These are phyloP conservation scores for Glyphotaelius pellucidus DNA, from an alignment of 2,888 invertebrate genomes.

Conservation along the genomic window DNA sequence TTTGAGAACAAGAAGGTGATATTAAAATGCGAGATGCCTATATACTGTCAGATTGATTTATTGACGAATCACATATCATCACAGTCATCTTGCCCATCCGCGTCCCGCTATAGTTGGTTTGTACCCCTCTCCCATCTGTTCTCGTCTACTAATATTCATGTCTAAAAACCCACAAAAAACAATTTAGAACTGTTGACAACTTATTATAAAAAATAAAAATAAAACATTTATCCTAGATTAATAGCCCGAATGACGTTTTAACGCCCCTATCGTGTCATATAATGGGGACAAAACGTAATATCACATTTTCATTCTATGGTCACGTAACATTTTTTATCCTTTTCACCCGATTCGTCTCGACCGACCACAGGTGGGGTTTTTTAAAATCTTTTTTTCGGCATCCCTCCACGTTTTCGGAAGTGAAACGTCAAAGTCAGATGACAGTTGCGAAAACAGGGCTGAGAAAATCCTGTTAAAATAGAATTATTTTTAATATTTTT, in stretches of 20 bases:
- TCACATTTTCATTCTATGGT: background rate
- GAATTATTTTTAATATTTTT: no score
- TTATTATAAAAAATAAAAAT: background rate
- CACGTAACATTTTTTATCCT: background rate
- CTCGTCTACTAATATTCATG: no score
- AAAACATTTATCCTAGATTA: background rate
- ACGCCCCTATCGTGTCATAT: background rate
- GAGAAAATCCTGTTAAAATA: background rate
- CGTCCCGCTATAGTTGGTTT: no score
- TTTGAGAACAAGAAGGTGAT: no score
- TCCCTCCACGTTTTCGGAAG: background rate
- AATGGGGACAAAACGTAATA: background rate
- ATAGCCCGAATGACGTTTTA: background rate
- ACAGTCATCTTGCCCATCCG: no score
- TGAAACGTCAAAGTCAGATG: background rate
- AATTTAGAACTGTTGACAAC: background rate
- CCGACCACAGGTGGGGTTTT: background rate
- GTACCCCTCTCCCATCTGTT: no score
- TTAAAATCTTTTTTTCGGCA: background rate
- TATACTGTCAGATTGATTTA: no score
- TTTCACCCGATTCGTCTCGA: background rate
- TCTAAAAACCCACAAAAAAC: background rate
- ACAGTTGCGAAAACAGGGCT: background rate
- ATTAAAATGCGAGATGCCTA: no score
- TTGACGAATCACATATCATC: no score